Conservation (phyloP, 2,888 invertebrate genomes). For the Microplitis deprimator region DNA sequence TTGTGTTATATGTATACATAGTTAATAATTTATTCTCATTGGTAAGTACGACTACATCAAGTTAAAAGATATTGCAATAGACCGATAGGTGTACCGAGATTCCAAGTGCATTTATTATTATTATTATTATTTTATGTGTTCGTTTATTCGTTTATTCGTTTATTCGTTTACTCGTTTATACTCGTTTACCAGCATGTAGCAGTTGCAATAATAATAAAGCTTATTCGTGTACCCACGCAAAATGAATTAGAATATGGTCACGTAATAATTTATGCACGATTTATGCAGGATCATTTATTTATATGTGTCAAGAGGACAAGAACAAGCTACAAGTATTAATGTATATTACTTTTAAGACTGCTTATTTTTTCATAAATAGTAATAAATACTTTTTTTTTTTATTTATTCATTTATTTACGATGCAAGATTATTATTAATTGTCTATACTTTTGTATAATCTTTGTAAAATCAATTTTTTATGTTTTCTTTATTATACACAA, state of each 20-base stretch:
- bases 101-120: too few relatives aligned
- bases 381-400: not conserved
- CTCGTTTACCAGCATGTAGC: too few relatives aligned
- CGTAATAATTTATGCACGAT: constrained; percentile 60
- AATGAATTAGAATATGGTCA: constrained; percentile 60
- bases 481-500: too few relatives aligned
- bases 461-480: not conserved
- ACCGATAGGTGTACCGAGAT: too few relatives aligned
- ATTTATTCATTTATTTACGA: not conserved
- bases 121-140: too few relatives aligned
- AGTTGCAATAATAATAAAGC: constrained; percentile 17
- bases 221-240: constrained; percentile 59
- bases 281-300: constrained; percentile 58
- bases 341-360: not conserved
- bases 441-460: not conserved
- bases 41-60: too few relatives aligned
- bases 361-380: not conserved
- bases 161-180: too few relatives aligned
- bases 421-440: not conserved
- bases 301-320: constrained; percentile 58
- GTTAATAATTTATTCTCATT: too few relatives aligned
- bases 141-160: too few relatives aligned
- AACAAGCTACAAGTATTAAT: constrained; percentile 38
- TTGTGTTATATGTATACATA: too few relatives aligned
- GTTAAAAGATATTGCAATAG: too few relatives aligned